These are phyloP conservation scores for Atta colombica DNA, from an alignment of 1,140 invertebrate genomes.

Conservation along the genomic window DNA sequence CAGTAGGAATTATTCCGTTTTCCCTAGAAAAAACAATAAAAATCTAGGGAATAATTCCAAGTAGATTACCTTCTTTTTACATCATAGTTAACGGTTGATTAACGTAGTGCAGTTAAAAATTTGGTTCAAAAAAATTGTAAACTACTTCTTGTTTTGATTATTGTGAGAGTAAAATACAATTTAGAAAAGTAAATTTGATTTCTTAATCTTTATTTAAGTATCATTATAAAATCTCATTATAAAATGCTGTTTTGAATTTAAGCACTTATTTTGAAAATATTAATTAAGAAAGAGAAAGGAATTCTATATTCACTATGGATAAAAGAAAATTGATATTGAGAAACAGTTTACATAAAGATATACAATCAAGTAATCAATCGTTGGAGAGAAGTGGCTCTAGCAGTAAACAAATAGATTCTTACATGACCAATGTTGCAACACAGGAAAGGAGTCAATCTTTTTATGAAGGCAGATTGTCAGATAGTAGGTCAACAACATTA, in stretches of 20 bases:
- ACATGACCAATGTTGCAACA: background rate
- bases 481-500: background rate
- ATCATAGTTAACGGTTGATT: no score
- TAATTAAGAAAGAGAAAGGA: background rate
- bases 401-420: background rate
- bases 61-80: no score
- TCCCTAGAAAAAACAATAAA: no score
- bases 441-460: slow-evolving; percentile 14
- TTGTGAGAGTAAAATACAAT: background rate
- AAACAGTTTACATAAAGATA: slow-evolving; percentile 66
- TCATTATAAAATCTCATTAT: background rate
- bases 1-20: no score
- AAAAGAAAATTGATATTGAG: slow-evolving; percentile 64
- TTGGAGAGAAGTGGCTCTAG: background rate
- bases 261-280: background rate
- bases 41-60: no score
- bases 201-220: background rate
- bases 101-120: no score
- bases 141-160: background rate
- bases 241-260: background rate
- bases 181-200: background rate
- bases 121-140: background rate
- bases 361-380: slow-evolving; percentile 50
- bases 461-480: background rate
- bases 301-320: slow-evolving; percentile 55